Conservation (phyloP, 1,140 invertebrate species). For the Bombus confusus region DNA sequence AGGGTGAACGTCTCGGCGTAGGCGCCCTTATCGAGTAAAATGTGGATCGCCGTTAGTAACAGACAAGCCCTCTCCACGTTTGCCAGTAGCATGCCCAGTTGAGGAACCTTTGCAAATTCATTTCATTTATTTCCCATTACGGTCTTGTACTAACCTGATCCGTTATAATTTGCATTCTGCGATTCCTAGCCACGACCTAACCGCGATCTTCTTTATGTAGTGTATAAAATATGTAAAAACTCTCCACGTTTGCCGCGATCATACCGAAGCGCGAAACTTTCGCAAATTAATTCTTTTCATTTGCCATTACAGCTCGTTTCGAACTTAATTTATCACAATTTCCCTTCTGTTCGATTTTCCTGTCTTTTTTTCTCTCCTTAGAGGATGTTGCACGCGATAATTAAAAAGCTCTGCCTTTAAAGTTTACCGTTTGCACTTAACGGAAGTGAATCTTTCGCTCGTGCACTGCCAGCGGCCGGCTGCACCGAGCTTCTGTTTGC, state of each 20-base stretch:
- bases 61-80: slow-evolving; percentile 70
- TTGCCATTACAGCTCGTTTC: too few species aligned
- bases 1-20: slow-evolving; percentile 83
- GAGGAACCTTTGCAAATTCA: slow-evolving; percentile 32
- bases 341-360: too few species aligned
- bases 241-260: too few species aligned
- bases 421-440: background rate
- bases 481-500: slow-evolving; percentile 34
- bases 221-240: background rate
- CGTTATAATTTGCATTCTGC: background rate
- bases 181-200: too few species aligned
- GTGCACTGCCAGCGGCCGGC: too few species aligned
- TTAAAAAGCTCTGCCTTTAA: too few species aligned
- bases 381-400: background rate
- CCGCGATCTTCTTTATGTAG: background rate
- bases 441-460: background rate
- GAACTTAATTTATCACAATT: too few species aligned
- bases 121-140: background rate
- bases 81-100: slow-evolving; percentile 71
- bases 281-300: background rate
- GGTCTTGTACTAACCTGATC: background rate
- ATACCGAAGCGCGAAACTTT: too few species aligned
- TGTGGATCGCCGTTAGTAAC: slow-evolving; percentile 70
- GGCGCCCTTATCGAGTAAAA: slow-evolving; percentile 62
- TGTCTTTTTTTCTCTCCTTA: too few species aligned